A percentile compares a stretch with the other conserved stretches of the same genome.
phyloP scores from a whole-genome alignment of 2,797 vertebrate genomes.

The Salarias fasciatus region DNA sequence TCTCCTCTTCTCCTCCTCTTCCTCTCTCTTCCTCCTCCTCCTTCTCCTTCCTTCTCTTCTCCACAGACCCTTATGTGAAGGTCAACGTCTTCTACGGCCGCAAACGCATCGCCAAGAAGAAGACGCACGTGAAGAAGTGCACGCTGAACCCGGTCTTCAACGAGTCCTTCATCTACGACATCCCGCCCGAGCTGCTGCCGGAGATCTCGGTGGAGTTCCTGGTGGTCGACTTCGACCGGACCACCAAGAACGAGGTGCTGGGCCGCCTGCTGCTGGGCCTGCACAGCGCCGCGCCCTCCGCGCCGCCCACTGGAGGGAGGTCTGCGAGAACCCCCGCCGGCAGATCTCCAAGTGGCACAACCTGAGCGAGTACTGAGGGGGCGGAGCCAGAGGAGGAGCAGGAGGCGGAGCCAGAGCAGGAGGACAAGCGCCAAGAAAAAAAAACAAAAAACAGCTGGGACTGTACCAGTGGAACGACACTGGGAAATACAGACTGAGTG shows the following conservation, averaged over 20 bases:
- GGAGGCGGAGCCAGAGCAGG: too few species aligned
- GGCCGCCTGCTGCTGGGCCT: slow-evolving; percentile 91
- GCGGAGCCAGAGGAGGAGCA: not conserved
- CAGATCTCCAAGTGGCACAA: slow-evolving; percentile 95
- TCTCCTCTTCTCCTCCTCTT: too few species aligned
- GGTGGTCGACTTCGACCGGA: slow-evolving; percentile 95
- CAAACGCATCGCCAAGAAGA: slow-evolving; percentile 97
- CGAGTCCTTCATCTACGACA: slow-evolving; percentile 97
- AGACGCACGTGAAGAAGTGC: slow-evolving; percentile 97
- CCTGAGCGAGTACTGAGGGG: slow-evolving; percentile 89
- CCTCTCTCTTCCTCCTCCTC: too few species aligned
- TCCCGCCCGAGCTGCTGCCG: slow-evolving; percentile 90
- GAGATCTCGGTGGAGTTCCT: slow-evolving; percentile 95
- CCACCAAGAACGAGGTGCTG: slow-evolving; percentile 95
- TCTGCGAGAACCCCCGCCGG: slow-evolving; percentile 89
- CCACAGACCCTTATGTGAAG: slow-evolving; percentile 95
- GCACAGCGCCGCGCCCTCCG: slow-evolving; percentile 84
- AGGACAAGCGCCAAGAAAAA: too few species aligned
- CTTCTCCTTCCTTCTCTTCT: not conserved
- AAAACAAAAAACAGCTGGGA: slow-evolving; percentile 19
- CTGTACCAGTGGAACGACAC: slow-evolving; percentile 30
- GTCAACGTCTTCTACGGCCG: slow-evolving; percentile 95
- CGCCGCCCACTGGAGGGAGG: slow-evolving; percentile 90
- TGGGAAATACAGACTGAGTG: slow-evolving; percentile 54
- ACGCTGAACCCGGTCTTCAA: slow-evolving; percentile 97